These are phyloP conservation scores for Falco novaeseelandiae DNA, from an alignment of 2,797 vertebrate species.

Conservation along the genomic window DNA sequence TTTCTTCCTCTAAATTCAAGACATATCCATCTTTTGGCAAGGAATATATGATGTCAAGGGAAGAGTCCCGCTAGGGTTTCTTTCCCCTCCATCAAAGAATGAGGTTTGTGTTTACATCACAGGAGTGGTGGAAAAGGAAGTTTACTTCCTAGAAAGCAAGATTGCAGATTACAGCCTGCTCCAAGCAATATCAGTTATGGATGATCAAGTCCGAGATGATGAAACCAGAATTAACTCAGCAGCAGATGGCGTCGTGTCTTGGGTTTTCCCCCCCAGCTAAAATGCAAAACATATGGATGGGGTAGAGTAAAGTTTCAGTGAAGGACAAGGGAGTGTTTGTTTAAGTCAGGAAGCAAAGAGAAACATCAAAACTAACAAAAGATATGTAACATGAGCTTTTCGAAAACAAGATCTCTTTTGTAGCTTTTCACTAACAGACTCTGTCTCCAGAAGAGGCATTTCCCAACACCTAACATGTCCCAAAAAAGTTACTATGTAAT, in stretches of 20 bases:
- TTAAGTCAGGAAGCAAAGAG: slow-evolving; percentile 25
- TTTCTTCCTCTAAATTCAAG: neutral
- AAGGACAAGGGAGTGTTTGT: slow-evolving; percentile 38
- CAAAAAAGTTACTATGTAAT: neutral
- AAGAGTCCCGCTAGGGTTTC: neutral
- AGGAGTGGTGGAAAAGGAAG: neutral
- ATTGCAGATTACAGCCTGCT: slow-evolving; percentile 4
- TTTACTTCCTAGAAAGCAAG: slow-evolving; percentile 57
- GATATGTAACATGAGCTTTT: neutral
- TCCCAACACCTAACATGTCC: neutral
- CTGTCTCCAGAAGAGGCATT: neutral
- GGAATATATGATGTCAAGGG: neutral
- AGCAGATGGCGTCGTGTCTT: neutral
- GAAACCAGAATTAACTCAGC: slow-evolving; percentile 47
- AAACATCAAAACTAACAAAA: slow-evolving; percentile 36
- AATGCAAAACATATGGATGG: neutral
- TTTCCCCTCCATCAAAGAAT: neutral
- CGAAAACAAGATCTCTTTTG: neutral
- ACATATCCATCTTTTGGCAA: neutral
- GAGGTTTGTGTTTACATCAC: neutral
- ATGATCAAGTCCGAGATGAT: neutral
- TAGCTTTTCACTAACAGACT: neutral
- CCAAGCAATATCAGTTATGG: slow-evolving; percentile 43
- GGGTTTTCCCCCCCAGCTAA: neutral
- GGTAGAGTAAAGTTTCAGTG: slow-evolving; percentile 17